Percentiles rank a stretch among this genome's conserved stretches.
These are phyloP conservation scores for Anthonomus grandis DNA, from an alignment of 1,140 invertebrate genomes.

Conservation along the genomic window DNA sequence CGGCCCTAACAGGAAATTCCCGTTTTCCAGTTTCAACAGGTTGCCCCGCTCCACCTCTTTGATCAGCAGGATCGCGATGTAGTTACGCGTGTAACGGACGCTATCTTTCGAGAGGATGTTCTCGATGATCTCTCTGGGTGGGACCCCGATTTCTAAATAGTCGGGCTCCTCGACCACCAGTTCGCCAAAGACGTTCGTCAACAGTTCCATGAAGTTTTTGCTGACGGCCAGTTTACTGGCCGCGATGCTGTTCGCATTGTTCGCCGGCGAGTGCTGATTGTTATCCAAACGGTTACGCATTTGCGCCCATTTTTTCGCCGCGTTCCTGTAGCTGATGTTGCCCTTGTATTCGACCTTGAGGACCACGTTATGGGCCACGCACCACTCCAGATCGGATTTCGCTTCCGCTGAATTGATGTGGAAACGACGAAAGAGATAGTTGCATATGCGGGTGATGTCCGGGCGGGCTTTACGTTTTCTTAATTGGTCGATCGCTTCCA, in stretches of 20 bases:
- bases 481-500: conserved; percentile 81
- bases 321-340: conserved; percentile 78
- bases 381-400: conserved; percentile 67
- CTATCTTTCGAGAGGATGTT: conserved; percentile 61
- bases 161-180: conserved; percentile 67
- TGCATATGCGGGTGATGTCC: conserved; percentile 77
- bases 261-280: conserved; percentile 42
- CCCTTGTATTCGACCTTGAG: conserved; percentile 86
- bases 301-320: conserved; percentile 63
- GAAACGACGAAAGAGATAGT: conserved; percentile 71
- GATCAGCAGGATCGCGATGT: conserved; percentile 62
- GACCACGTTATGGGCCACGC: conserved; percentile 72
- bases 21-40: conserved; percentile 63
- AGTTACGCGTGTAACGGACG: conserved; percentile 61
- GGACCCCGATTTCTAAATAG: conserved; percentile 67
- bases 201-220: conserved; percentile 50
- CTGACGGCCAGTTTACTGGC: conserved; percentile 26
- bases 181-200: conserved; percentile 65
- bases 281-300: conserved; percentile 53
- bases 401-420: conserved; percentile 69
- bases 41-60: conserved; percentile 65
- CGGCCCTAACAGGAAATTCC: conserved; percentile 63
- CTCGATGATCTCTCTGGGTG: conserved; percentile 60
- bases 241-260: conserved; percentile 49
- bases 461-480: conserved; percentile 77